phyloP scores from a whole-genome alignment of 2,797 vertebrate genomes.

The Tauraco hartlaubi region DNA sequence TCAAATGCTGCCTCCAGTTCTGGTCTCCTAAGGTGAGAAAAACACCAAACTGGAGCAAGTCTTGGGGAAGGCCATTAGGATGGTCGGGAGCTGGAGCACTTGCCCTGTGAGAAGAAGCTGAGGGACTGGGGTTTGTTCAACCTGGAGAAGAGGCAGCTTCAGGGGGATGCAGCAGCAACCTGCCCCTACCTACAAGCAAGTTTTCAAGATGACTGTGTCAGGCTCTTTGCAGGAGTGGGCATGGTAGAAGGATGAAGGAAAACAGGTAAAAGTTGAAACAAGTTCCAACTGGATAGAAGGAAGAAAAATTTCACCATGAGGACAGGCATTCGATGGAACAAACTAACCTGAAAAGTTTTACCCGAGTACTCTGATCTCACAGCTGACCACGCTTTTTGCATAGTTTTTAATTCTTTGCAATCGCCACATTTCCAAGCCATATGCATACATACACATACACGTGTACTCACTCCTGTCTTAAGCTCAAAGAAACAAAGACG shows the following conservation, averaged over 20 bases:
- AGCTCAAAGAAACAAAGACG: too few relatives aligned
- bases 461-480: not conserved
- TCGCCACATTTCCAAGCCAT: not conserved
- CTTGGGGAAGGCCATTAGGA: not conserved
- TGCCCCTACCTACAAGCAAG: not conserved
- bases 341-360: not conserved
- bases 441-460: rapidly evolving
- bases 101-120: not conserved
- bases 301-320: not conserved
- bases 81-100: not conserved
- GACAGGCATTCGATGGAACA: not conserved
- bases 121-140: not conserved
- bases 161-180: not conserved
- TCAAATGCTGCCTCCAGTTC: not conserved
- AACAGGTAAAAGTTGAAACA: not conserved
- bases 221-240: not conserved
- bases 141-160: not conserved
- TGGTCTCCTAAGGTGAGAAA: not conserved
- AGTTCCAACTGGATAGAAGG: not conserved
- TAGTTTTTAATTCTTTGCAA: not conserved
- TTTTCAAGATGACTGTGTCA: not conserved
- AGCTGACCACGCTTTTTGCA: not conserved
- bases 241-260: not conserved
- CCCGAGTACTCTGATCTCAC: not conserved
- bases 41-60: not conserved